A percentile compares a stretch with the other conserved stretches of the same genome.
Conservation (phyloP, 92 coral and sea anemone species). For the Porites rus region DNA sequence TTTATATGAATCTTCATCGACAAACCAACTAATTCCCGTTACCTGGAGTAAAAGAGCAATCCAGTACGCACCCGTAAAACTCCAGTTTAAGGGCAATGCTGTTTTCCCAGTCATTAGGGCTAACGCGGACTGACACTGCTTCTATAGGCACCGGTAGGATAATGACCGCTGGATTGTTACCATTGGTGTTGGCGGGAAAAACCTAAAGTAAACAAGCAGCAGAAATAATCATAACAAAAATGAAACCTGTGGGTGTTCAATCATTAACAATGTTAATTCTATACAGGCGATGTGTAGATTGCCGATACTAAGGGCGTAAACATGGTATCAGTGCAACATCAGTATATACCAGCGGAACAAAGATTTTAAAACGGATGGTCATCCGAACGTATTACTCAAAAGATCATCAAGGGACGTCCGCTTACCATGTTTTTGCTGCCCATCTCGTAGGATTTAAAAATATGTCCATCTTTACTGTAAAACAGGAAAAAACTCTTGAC, state of each 20-base stretch:
- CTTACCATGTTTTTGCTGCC: constrained; percentile 63
- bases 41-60: constrained; percentile 26
- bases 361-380: too few relatives aligned
- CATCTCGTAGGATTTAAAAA: constrained; percentile 54
- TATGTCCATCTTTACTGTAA: constrained; percentile 69
- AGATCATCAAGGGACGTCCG: too few relatives aligned
- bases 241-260: not conserved
- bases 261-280: too few relatives aligned
- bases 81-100: constrained; percentile 63
- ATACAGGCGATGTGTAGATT: too few relatives aligned
- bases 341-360: too few relatives aligned
- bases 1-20: too few relatives aligned
- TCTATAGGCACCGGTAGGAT: constrained; percentile 55
- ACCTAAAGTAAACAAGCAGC: constrained; percentile 24
- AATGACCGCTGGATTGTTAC: constrained; percentile 16
- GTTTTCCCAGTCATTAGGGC: constrained; percentile 54
- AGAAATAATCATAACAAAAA: not conserved
- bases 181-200: constrained; percentile 49
- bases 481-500: constrained; percentile 49
- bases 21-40: not conserved
- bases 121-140: constrained; percentile 67
- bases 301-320: too few relatives aligned
- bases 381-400: too few relatives aligned
- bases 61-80: constrained; percentile 68
- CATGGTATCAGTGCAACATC: too few relatives aligned